A percentile compares a stretch with the other conserved stretches of the same genome.
These are phyloP conservation scores for Tangara arthus DNA, from an alignment of 2,797 vertebrate species.

Conservation along the genomic window DNA sequence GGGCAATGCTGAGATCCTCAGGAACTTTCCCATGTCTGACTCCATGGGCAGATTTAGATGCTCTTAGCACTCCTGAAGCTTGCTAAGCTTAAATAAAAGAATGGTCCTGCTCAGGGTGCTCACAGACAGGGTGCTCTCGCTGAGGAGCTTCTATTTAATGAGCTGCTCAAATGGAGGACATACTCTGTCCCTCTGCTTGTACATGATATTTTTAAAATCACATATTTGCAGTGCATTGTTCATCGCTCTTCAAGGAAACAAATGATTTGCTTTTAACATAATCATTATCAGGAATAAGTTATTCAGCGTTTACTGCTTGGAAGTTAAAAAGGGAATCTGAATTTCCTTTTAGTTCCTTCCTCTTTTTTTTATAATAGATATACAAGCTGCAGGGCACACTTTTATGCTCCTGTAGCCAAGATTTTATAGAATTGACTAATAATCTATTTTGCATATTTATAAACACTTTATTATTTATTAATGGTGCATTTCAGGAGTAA, in stretches of 20 bases:
- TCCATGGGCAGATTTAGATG: neutral
- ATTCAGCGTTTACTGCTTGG: conserved; percentile 53
- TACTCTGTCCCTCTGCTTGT: neutral
- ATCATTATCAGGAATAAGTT: conserved; percentile 57
- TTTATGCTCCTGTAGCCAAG: conserved; percentile 62
- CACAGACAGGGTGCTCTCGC: neutral
- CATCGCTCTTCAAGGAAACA: conserved; percentile 52
- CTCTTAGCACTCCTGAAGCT: conserved; percentile 15
- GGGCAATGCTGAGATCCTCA: neutral
- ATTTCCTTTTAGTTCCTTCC: conserved; percentile 55
- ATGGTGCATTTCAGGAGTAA: conserved; percentile 62
- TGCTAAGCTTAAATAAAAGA: conserved; percentile 52
- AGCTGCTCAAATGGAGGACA: conserved; percentile 2
- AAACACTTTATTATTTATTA: conserved; percentile 76
- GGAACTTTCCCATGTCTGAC: neutral
- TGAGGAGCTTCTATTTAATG: conserved; percentile 45
- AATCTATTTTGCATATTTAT: conserved; percentile 78
- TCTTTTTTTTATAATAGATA: conserved; percentile 34
- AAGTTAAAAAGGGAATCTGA: conserved; percentile 59
- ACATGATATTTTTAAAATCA: conserved; percentile 23
- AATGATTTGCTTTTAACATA: conserved; percentile 65
- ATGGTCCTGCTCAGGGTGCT: neutral
- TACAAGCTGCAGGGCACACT: conserved; percentile 57
- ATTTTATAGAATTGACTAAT: conserved; percentile 70
- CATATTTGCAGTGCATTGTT: conserved; percentile 33